A percentile compares a stretch with the other conserved stretches of the same genome.
phyloP scores from a whole-genome alignment of 2,888 invertebrate species.

The Rhodophaea formosa region DNA sequence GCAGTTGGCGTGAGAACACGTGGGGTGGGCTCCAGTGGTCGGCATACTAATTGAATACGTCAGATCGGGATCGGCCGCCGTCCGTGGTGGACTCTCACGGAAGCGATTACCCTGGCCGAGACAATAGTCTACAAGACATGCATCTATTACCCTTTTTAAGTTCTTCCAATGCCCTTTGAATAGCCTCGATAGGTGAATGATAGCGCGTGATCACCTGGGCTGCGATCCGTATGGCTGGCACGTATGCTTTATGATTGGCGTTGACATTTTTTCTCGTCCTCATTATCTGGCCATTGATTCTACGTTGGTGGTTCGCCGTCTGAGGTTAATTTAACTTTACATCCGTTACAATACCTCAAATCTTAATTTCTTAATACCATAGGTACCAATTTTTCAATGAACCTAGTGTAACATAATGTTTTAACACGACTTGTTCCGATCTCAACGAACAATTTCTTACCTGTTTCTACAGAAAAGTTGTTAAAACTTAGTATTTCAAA shows the following conservation, averaged over 20 bases:
- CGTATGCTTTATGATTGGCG: constrained; percentile 20
- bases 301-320: not conserved
- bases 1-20: constrained; percentile 69
- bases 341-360: too few species aligned
- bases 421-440: too few species aligned
- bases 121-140: constrained; percentile 76
- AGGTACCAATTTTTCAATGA: too few species aligned
- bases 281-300: constrained; percentile 8
- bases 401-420: too few species aligned
- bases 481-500: too few species aligned
- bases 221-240: not conserved
- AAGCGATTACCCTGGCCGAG: constrained; percentile 69
- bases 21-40: constrained; percentile 60
- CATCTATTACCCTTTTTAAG: constrained; percentile 76
- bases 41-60: constrained; percentile 70
- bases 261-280: constrained; percentile 10
- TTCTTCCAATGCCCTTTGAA: constrained; percentile 60
- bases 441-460: too few species aligned
- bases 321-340: not conserved
- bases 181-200: constrained; percentile 48
- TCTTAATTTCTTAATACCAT: too few species aligned
- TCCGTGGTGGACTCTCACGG: constrained; percentile 67
- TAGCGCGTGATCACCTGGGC: constrained; percentile 24
- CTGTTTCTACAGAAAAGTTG: too few species aligned
- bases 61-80: constrained; percentile 55